Conservation (phyloP, 2,888 invertebrate genomes). For the Habrosyne pyritoides region DNA sequence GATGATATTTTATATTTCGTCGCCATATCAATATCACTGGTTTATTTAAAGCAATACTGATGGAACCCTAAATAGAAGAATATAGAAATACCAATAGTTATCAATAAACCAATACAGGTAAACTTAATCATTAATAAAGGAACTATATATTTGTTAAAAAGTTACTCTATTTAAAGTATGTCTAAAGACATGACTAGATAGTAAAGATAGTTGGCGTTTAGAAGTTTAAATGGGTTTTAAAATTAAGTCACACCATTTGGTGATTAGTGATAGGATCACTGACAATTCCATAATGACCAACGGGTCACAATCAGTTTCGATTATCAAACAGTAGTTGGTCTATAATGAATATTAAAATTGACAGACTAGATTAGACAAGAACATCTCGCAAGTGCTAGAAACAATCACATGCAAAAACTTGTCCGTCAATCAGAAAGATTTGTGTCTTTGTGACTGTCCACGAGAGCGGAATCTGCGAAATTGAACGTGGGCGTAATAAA, state of each 20-base stretch:
- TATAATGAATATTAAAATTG: not conserved
- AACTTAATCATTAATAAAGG: too few relatives aligned
- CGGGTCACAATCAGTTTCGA: too few relatives aligned
- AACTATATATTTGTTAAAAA: too few relatives aligned
- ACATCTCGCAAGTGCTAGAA: not conserved
- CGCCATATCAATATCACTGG: not conserved
- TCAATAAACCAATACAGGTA: too few relatives aligned
- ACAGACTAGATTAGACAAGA: not conserved
- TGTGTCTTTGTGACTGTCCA: constrained; percentile 27
- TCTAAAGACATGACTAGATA: not conserved
- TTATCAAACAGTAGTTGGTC: too few relatives aligned
- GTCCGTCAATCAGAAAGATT: constrained; percentile 35
- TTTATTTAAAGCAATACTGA: not conserved
- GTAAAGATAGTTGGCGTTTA: not conserved
- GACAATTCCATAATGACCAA: not conserved
- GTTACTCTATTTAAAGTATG: too few relatives aligned
- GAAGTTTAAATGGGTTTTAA: not conserved
- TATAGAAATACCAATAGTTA: too few relatives aligned
- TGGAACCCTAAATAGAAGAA: too few relatives aligned
- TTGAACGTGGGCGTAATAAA: constrained; percentile 36
- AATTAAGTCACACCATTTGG: not conserved
- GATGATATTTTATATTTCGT: not conserved
- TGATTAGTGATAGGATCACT: not conserved
- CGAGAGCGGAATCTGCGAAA: constrained; percentile 30
- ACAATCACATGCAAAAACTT: constrained; percentile 22